A percentile compares a stretch with the other conserved stretches of the same genome.
These are phyloP conservation scores for Leucania comma DNA, from an alignment of 2,888 invertebrate species.

Conservation along the genomic window DNA sequence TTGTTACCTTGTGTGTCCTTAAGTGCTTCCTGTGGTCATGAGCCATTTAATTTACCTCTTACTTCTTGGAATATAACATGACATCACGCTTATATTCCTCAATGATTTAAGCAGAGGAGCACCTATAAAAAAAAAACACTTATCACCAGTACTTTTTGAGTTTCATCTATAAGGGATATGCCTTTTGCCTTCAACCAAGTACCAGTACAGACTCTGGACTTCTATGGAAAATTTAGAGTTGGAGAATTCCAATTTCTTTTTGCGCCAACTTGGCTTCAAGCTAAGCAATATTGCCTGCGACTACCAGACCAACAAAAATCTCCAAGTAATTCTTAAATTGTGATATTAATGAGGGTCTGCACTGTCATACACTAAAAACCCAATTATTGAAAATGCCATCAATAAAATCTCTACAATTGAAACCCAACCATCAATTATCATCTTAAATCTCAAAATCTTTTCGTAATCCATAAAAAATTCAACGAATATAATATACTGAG, in stretches of 20 bases:
- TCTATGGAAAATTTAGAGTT: not conserved
- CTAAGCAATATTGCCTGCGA: not conserved
- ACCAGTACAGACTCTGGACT: not conserved
- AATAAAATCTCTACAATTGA: constrained; percentile 28
- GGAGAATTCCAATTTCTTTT: not conserved
- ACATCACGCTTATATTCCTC: not conserved
- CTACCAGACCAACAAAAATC: not conserved
- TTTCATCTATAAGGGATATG: not conserved
- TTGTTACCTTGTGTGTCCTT: constrained; percentile 36
- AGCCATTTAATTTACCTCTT: constrained; percentile 22
- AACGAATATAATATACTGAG: constrained; percentile 61
- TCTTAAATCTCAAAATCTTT: constrained; percentile 33
- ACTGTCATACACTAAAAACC: not conserved
- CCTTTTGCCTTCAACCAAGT: too few species aligned
- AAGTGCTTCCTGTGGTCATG: constrained; percentile 29
- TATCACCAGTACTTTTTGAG: not conserved
- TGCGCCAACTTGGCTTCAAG: not conserved
- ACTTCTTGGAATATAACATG: constrained; percentile 3
- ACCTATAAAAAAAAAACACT: not conserved
- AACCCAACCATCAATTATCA: constrained; percentile 33
- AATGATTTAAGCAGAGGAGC: not conserved
- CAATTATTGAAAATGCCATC: not conserved
- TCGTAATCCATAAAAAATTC: constrained; percentile 54
- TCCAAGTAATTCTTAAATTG: not conserved
- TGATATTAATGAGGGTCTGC: not conserved